phyloP scores from a whole-genome alignment of 2,113 vertebrate species.

The Rhadina sibilatrix region DNA sequence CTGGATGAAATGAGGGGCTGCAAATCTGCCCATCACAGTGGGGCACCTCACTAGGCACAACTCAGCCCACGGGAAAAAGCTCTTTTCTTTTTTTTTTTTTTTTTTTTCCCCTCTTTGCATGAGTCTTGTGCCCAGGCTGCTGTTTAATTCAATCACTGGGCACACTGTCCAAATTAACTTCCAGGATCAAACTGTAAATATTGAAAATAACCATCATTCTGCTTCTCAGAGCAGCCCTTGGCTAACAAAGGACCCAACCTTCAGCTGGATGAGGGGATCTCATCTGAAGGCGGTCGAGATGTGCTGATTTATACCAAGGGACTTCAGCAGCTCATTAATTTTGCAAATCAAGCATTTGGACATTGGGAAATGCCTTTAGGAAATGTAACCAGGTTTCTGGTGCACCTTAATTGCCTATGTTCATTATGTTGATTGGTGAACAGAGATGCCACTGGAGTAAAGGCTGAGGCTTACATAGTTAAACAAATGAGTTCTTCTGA shows the following conservation, averaged over 20 bases:
- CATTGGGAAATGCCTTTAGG: constrained; percentile 60
- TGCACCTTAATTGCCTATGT: constrained; percentile 60
- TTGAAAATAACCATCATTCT: constrained; percentile 29
- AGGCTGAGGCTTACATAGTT: constrained; percentile 27
- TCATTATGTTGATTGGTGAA: constrained; percentile 60
- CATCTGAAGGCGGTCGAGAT: constrained; percentile 14
- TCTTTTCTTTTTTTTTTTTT: neutral
- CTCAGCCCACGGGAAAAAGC: neutral
- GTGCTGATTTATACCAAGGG: constrained; percentile 23
- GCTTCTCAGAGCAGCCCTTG: neutral
- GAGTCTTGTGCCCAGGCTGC: neutral
- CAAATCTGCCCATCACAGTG: neutral
- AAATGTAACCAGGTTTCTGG: constrained; percentile 62
- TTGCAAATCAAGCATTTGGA: constrained; percentile 63
- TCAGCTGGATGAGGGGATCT: neutral
- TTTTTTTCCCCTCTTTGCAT: neutral
- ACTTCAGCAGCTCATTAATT: constrained; percentile 56
- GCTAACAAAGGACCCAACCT: neutral
- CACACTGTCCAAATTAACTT: constrained; percentile 15
- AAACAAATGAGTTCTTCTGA: constrained; percentile 55
- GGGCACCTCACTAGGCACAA: neutral
- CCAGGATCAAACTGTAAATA: constrained; percentile 21
- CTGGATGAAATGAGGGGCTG: neutral
- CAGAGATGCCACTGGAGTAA: constrained; percentile 33
- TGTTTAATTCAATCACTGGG: neutral